Base-by-base conservation (phyloP, 2,113 vertebrate species). In the Pampusana beccarii region DNA sequence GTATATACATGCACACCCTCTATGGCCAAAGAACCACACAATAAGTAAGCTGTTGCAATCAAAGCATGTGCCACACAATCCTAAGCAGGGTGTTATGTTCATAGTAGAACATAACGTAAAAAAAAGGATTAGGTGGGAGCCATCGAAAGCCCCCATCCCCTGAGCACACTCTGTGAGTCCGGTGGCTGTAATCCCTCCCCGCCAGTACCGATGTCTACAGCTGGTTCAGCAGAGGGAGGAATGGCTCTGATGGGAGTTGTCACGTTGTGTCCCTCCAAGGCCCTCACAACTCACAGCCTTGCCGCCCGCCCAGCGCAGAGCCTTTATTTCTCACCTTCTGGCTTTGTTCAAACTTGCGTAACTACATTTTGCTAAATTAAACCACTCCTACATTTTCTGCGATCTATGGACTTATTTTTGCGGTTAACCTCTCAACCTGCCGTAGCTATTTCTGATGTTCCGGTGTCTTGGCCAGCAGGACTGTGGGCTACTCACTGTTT, bases 241-340 rank as follows among this genome's bases (percentile, higher is more conserved):
- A 82, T 3, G 13, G 51, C 85, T 71, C 44, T 29, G 50, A 16
- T 23, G n/a, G 57, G 31, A 92, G 11, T 15, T 14, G 23, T 40
- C 33, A 5, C 2, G 36, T 40, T 8, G 8, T 2, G 0, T n/a
- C 44, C 51, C 14, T 20, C 23, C 2, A 1, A n/a, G 62, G 57
- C 60, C 51, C 44, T 77, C 51, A 66, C 31, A 36, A 12, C 16
- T 71, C 46, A 60, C 42, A 31, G 0, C 42, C 50, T 33, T 60
- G 38, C 19, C 34, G 74, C 40, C n/a, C 29, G 48, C 31, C 67
- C 23, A 24, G 28, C 0, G 28, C 57, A 51, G 51, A 40, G 8
- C 1, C 5, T 44, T 15, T 77, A 8, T 31, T 64, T 38, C 57
- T 33, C 15, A 75, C 26, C n/a, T 60, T 75, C 24, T 28, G 60